These are phyloP conservation scores for Dynastes grantii DNA, from an alignment of 2,888 invertebrate species.

Conservation along the genomic window DNA sequence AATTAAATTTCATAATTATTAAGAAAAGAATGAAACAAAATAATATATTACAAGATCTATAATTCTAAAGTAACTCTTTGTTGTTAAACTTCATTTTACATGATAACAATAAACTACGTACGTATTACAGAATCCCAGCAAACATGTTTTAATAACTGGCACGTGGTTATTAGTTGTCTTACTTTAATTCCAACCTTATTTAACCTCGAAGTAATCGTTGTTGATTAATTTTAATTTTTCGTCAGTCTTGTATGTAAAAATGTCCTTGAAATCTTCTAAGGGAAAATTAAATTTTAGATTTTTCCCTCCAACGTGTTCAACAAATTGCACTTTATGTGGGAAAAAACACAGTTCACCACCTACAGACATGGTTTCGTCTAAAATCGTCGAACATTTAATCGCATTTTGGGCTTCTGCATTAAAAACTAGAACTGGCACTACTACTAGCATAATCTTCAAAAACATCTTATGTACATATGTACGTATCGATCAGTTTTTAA, in stretches of 20 bases:
- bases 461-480: background rate
- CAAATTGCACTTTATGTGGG: slow-evolving; percentile 2
- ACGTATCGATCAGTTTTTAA: background rate
- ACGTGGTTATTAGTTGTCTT: too few species aligned
- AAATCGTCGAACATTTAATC: background rate
- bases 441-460: background rate
- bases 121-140: too few species aligned
- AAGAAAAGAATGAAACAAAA: too few species aligned
- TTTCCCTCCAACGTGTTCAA: background rate
- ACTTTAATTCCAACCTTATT: too few species aligned
- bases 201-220: background rate
- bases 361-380: slow-evolving; percentile 1
- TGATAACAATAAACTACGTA: too few species aligned
- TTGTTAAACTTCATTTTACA: too few species aligned
- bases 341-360: background rate
- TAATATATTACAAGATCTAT: too few species aligned
- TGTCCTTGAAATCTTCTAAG: background rate
- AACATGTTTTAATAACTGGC: too few species aligned
- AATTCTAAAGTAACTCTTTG: too few species aligned
- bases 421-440: background rate
- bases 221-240: background rate
- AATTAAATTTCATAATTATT: too few species aligned
- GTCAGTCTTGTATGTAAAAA: background rate
- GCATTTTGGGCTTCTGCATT: background rate
- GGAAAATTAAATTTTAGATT: background rate